Evolutionary conservation across 2,888 invertebrate species (phyloP).

Genomic region (Anarsia innoxiella): DNA sequence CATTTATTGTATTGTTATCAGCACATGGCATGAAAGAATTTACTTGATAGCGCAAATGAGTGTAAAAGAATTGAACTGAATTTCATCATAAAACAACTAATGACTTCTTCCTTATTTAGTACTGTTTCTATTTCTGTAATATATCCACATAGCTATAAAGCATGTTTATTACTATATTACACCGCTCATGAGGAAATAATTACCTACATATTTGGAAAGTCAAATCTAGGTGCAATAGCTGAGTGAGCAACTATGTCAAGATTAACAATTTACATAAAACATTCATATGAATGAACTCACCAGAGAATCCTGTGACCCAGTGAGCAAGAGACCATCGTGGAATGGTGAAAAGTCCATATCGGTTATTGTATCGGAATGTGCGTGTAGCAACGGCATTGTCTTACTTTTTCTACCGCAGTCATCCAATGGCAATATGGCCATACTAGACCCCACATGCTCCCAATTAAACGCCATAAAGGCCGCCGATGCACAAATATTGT

Average conservation of each 20-base stretch:
- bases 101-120: too few species aligned
- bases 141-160: background rate
- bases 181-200: constrained; percentile 1
- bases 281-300: constrained; percentile 54
- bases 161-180: background rate
- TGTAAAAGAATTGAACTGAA: too few species aligned
- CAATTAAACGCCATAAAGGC: constrained; percentile 97
- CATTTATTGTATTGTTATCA: too few species aligned
- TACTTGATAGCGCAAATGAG: too few species aligned
- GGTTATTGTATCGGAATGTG: constrained; percentile 92
- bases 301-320: constrained; percentile 91
- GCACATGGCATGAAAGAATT: too few species aligned
- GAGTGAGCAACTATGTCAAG: constrained; percentile 23
- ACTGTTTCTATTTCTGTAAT: too few species aligned
- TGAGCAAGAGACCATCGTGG: constrained; percentile 92
- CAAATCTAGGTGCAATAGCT: constrained; percentile 28
- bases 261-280: constrained; percentile 11
- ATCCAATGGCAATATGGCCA: constrained; percentile 91
- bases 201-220: constrained; percentile 22
- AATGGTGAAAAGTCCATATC: constrained; percentile 97
- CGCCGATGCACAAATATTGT: constrained; percentile 94
- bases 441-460: constrained; percentile 92
- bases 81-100: too few species aligned
- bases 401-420: constrained; percentile 93
- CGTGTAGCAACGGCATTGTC: constrained; percentile 89